phyloP scores from a whole-genome alignment of 1,140 invertebrate species.

The Trichogramma pretiosum region DNA sequence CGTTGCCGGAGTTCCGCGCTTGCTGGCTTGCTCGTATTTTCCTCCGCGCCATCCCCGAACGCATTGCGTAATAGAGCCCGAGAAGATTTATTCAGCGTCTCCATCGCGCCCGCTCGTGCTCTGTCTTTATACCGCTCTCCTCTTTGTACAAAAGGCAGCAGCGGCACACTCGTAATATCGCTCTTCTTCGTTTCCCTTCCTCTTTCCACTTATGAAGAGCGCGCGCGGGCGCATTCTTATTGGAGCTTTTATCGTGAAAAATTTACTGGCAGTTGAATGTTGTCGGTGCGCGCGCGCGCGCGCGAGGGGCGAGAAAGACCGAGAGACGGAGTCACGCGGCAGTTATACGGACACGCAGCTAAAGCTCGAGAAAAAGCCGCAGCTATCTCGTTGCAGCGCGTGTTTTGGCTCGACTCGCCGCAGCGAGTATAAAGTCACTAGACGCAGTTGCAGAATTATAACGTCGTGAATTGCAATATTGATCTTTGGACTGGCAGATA shows the following conservation, averaged over 20 bases:
- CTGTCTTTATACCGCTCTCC: background rate
- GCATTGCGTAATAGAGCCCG: too few relatives aligned
- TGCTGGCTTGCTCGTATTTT: background rate
- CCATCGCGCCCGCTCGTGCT: too few relatives aligned
- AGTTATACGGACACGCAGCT: too few relatives aligned
- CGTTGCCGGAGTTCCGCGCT: too few relatives aligned
- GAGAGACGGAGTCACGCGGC: background rate
- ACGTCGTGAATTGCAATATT: too few relatives aligned
- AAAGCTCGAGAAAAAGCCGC: background rate
- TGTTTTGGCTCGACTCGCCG: constrained; percentile 2
- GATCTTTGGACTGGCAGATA: too few relatives aligned
- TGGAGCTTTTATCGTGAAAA: constrained; percentile 15
- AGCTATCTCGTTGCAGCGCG: background rate
- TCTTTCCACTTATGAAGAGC: constrained; percentile 1
- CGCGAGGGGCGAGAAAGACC: background rate
- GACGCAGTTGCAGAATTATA: too few relatives aligned
- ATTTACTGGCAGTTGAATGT: constrained; percentile 10
- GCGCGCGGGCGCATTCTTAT: constrained; percentile 11
- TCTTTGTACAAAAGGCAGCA: too few relatives aligned
- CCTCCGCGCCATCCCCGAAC: background rate
- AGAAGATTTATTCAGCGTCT: constrained; percentile 2
- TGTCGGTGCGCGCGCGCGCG: background rate
- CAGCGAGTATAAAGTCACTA: background rate
- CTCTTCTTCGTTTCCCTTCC: background rate
- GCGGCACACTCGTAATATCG: constrained; percentile 7